Base-by-base conservation (phyloP, 1,140 invertebrate genomes). In the Bombus superbus region DNA sequence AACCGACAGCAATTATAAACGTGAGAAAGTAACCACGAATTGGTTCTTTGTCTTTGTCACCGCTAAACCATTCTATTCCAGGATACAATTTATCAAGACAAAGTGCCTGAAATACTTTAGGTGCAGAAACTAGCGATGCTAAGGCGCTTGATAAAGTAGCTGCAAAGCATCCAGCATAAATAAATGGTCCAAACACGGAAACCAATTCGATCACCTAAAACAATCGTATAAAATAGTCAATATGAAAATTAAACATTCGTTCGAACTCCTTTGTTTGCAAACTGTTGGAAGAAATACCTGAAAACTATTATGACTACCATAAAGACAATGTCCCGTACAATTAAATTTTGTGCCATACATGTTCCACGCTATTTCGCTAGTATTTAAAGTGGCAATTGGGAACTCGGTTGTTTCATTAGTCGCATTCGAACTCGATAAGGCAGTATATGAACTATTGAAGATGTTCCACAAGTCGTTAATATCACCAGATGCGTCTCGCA, bases 21-120 rank as follows among this genome's bases (percentile, higher is more conserved):
- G 98, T 98, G 1, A 99, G 96, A 35, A 98, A 95, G 92, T 99
- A 99, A 28, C 98, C 98, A 79, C 98, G 96, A 42, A 99, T 96
- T 0, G 99, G 99, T 94, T 99, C 99, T 92, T 97, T 97, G 40
- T 99, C 98, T 93, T 98, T 99, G 25, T 98, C 98, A 92, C 98
- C 98, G 69, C 97, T 98, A 95, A 99, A 99, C 96, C 98, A 97
- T 79, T 97, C 96, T 84, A 99, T 97, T 86, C 97, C 97, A 0
- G 99, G 99, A 95, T 99, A 99, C 28, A 99, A 95, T 91, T 98
- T 98, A 94, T 99, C 99, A 93, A 98, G 98, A 93, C 98, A 99
- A 10, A 99, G 96, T 73, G 99, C 99, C 97, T 99, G 98, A 92
- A 98, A 98, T 1, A 98, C 97, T 96, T 98, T 98, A 0, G 99